Evolutionary conservation across 35 echinoderm and acorn worm genomes (phyloP).

Genomic region (Hemicentrotus pulcherrimus): DNA sequence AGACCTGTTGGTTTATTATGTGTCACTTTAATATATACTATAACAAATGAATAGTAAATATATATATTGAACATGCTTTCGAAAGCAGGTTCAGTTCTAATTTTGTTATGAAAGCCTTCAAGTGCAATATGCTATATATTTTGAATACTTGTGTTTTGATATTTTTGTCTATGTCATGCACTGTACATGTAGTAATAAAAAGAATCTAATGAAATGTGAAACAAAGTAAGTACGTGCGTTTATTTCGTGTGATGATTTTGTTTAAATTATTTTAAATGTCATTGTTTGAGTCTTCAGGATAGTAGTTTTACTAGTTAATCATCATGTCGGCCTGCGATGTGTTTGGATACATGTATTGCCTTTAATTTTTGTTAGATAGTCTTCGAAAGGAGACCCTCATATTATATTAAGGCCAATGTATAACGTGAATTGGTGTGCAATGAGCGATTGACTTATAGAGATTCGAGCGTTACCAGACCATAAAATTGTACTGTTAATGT

Average conservation of each 20-base stretch:
- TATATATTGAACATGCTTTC: conserved; percentile 13
- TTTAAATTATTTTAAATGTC: no score
- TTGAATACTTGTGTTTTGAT: conserved; percentile 19
- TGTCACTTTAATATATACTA: conserved; percentile 8
- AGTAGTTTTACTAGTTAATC: no score
- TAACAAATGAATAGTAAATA: neutral
- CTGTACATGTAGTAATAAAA: neutral
- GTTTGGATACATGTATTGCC: no score
- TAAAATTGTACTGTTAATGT: no score
- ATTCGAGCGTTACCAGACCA: no score
- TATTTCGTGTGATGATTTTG: neutral
- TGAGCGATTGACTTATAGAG: no score
- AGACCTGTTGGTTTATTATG: neutral
- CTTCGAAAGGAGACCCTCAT: no score
- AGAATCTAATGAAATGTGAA: neutral
- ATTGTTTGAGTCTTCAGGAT: no score
- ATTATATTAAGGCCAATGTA: no score
- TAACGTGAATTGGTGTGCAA: no score
- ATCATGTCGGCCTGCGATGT: no score
- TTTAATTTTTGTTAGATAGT: no score
- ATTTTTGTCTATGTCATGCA: conserved; percentile 19
- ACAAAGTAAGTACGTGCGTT: neutral
- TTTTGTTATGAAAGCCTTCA: conserved; percentile 18
- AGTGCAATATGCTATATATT: conserved; percentile 19
- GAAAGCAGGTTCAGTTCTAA: conserved; percentile 2